These are phyloP conservation scores for Drosophila athabasca DNA, from an alignment of 1,140 invertebrate genomes.

Conservation along the genomic window DNA sequence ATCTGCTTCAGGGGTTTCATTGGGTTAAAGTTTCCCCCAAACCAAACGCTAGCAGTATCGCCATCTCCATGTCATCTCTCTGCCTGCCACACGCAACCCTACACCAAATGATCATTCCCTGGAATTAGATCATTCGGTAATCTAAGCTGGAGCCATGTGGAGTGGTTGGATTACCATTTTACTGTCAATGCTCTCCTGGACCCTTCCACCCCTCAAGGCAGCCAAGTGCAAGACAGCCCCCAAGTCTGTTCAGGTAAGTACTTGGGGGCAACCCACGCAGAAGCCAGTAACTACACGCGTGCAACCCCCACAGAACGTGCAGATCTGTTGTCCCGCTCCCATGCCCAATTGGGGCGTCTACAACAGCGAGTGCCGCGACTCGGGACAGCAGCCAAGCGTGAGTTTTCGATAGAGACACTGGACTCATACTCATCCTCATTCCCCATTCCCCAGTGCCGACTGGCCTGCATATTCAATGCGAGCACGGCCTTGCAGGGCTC, in stretches of 20 bases:
- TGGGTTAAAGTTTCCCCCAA: conserved; percentile 6
- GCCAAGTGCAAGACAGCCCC: conserved; percentile 63
- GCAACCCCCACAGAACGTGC: conserved; percentile 44
- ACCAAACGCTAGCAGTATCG: too few species aligned
- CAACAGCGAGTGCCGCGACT: conserved; percentile 50
- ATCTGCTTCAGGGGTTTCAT: not conserved
- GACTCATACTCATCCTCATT: not conserved
- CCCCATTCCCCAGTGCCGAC: conserved; percentile 37
- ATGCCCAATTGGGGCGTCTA: conserved; percentile 67
- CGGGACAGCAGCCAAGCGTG: conserved; percentile 57
- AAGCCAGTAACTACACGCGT: not conserved
- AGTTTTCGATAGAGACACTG: conserved; percentile 6
- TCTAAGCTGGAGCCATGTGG: conserved; percentile 31
- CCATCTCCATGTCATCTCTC: conserved; percentile 24
- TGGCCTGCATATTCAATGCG: conserved; percentile 67
- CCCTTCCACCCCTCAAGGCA: not conserved
- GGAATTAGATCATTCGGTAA: not conserved
- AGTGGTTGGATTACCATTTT: conserved; percentile 10
- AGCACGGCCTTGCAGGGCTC: conserved; percentile 42
- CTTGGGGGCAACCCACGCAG: too few species aligned
- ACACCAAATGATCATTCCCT: not conserved
- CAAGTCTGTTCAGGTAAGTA: conserved; percentile 58
- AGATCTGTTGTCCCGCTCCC: conserved; percentile 57
- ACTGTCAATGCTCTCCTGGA: not conserved
- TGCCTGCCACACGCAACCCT: conserved; percentile 15